Evolutionary conservation across 1,140 invertebrate species (phyloP), one percentile per base, ranked within the genome.

Genomic region (Charaxes varanes): DNA sequence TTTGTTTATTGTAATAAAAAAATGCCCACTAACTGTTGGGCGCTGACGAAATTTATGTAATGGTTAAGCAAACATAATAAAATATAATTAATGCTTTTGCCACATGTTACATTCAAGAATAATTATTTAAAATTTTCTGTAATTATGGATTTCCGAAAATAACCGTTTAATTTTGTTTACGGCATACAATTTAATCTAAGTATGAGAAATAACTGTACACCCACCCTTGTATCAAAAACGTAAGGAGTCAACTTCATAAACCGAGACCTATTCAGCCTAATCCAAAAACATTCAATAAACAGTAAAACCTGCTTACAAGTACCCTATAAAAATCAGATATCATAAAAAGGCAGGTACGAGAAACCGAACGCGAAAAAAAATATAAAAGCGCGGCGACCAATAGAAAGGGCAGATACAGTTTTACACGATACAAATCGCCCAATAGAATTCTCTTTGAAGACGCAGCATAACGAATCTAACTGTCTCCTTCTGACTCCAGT

Each of bases 371-470:
- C 37, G 16, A 28, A 32, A 30, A 55, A 63, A 65, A 66, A 64
- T n/a, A 52, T 53, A 55, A 66, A 52, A 55, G 23, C 40, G 14
- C 42, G 32, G 27, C 50, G 32, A 44, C 70, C 70, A 73, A 73
- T 73, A 53, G 46, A 43, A 34, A 30, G 24, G 28, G 34, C 51
- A 33, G 46, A 45, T 41, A 59, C 56, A 62, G 50, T 70, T 72
- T 73, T 70, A 68, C 60, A 61, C 66, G 62, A 70, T 70, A 70
- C 66, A 63, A 66, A 64, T 58, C 57, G 59, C 30, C 70, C 70
- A 73, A 73, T 73, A 60, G 59, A 63, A 56, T 26, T 40, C 26
- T 40, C 23, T 53, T 64, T 53, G 54, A 68, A 73, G 64, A 73
- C 58, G 64, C 34, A 52, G 50, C 51, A 53, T 43, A 37, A 43